phyloP scores from a whole-genome alignment of 1,140 invertebrate species.

The Scaptomyza montana region DNA sequence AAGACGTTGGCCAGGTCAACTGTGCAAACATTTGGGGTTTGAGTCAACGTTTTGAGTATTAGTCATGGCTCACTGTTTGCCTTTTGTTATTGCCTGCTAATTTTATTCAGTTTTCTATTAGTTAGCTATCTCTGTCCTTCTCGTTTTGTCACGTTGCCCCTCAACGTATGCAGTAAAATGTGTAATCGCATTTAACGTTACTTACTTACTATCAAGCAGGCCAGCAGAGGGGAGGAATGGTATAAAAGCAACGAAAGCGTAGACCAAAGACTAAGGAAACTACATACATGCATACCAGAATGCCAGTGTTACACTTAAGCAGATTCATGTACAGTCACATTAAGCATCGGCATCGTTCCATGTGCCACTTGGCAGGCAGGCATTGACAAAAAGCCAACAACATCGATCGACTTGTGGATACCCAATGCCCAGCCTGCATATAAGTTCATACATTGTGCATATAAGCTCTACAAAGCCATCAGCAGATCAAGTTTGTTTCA shows the following conservation, averaged over 20 bases:
- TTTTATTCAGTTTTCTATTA: slow-evolving; percentile 44
- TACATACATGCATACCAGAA: not conserved
- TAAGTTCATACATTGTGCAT: too few relatives aligned
- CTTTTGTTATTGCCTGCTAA: slow-evolving; percentile 74
- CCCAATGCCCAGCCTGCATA: too few relatives aligned
- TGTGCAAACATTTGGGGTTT: slow-evolving; percentile 20
- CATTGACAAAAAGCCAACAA: slow-evolving; percentile 30
- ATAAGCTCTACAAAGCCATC: too few relatives aligned
- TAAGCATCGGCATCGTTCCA: slow-evolving; percentile 37
- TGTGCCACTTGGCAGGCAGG: slow-evolving; percentile 16
- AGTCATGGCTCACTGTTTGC: slow-evolving; percentile 57
- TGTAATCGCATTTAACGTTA: slow-evolving; percentile 70
- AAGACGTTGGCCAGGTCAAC: slow-evolving; percentile 32
- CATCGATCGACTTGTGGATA: not conserved
- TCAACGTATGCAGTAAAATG: slow-evolving; percentile 64
- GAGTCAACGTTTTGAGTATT: slow-evolving; percentile 43
- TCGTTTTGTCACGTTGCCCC: slow-evolving; percentile 37
- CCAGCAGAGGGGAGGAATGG: slow-evolving; percentile 8
- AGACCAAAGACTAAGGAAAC: not conserved
- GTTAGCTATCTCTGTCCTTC: slow-evolving; percentile 5
- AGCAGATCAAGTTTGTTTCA: too few relatives aligned
- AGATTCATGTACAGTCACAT: slow-evolving; percentile 13
- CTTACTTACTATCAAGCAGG: slow-evolving; percentile 36
- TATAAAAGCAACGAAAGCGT: slow-evolving; percentile 15
- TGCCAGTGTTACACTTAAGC: not conserved